Base-by-base conservation (phyloP, 2,888 invertebrate species). In the Strigamia maritima region DNA sequence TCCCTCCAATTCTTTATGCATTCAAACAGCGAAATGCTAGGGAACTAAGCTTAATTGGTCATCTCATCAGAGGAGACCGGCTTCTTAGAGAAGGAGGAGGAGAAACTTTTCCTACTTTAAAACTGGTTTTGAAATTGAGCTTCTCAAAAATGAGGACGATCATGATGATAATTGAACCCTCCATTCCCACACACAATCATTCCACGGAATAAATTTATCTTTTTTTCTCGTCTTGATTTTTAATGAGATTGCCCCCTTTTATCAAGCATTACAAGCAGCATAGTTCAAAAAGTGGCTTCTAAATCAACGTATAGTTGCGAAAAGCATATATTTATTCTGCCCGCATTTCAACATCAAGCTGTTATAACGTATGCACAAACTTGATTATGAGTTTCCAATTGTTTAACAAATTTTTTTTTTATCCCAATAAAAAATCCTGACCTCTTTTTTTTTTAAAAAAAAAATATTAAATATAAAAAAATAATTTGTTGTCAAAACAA, bases 1-100 rank as follows among this genome's bases (percentile, higher is more conserved):
- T 49, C 49, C 49, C 49, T 49, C 49, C 49, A 49, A 49, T 49
- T 49, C 49, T 49, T 49, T 49, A 49, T 49, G 49, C 49, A 49
- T 49, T 49, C 49, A 49, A 49, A 49, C 49, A 49, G 49, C 49
- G 49, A 49, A 49, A 49, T 49, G 49, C 16, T 49, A 49, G 49
- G 49, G 49, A 49, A n/a, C 49, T 49, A 49, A 49, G 49, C 49
- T 49, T 49, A 49, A 49, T 49, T 49, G 49, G 49, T 49, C 49
- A 49, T 49, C 49, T 49, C 49, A 49, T 49, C 49, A 49, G 49
- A 49, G 16, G 49, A 49, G 49, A 49, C 49, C 49, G 49, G 49
- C 49, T 49, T 49, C 31, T 31, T 31, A 31, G 31, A 31, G 31
- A 31, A 31, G 31, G 31, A 31, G 31, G 49, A 49, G n/a, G 49